Base-by-base conservation (phyloP, 2,113 vertebrate species). In the Grus americana region DNA sequence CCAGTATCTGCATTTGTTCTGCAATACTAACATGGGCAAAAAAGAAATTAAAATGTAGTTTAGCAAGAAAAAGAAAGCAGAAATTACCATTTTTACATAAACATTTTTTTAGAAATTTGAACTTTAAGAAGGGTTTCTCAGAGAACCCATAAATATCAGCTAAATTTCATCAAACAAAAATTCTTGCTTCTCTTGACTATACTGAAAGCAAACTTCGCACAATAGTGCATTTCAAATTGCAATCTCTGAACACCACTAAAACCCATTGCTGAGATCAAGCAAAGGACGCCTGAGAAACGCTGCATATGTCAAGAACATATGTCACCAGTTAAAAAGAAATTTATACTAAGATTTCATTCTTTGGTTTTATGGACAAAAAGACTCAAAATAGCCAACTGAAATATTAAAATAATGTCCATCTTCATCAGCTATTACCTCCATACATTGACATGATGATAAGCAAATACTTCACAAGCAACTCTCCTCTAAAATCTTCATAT, bases 1-100 rank as follows among this genome's bases (percentile, higher is more conserved):
- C 67, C 54, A 94, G 66, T 92, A 92, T 93, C 55, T 92, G 38
- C 78, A 44, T 84, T 84, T 91, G 63, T 47, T 83, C 55, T 78
- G 18, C 44, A 94, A 86, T 16, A 66, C 15, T 36, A 93, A 88
- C 15, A 92, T 0, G 3, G 34, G 6, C 49, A 42, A 86, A 88
- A 62, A 88, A 74, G 20, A 85, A 75, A 91, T n/a, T 4, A 91
- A 93, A 92, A 91, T 2, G 17, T 57, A 79, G 14, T 46, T 90
- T 50, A 93, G 42, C 32, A 19, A 88, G 44, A 44, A 74, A 68
- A 91, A 62, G 3, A 10, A 88, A 12, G 32, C 7, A 88, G 27
- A 95, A 94, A 94, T 49, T 18, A 68, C 57, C 5, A 75, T 46
- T 87, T 61, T 46, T 38, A 72, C 11, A 62, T 7, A 61, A 72